Evolutionary conservation across 2,113 vertebrate species (phyloP).

Genomic region (Sialia sialis): DNA sequence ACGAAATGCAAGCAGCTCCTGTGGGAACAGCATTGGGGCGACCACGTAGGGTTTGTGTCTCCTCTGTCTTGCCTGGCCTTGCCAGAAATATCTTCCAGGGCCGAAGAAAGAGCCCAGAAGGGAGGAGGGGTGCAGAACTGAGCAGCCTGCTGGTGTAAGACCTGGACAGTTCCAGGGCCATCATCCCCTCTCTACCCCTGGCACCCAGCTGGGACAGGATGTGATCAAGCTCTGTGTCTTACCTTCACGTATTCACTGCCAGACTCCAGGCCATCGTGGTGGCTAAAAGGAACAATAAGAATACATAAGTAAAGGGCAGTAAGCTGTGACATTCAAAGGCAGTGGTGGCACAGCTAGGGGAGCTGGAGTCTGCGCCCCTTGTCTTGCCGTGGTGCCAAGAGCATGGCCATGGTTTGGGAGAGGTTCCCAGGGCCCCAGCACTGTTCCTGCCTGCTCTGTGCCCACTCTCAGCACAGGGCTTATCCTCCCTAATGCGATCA

Average conservation of each 20-base stretch:
- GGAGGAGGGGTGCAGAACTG: neutral
- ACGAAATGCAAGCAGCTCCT: neutral
- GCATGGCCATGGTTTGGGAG: neutral
- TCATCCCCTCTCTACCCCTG: neutral
- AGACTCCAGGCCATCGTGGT: slow-evolving; percentile 54
- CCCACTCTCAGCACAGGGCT: neutral
- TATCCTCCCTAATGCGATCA: slow-evolving; percentile 43
- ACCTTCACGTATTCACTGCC: slow-evolving; percentile 79
- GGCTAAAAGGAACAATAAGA: slow-evolving; percentile 50
- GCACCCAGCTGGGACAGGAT: neutral
- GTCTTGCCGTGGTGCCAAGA: neutral
- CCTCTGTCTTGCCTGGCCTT: neutral
- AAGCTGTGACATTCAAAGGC: neutral
- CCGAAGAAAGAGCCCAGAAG: neutral
- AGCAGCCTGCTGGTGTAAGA: neutral
- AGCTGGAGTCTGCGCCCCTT: neutral
- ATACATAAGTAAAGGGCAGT: neutral
- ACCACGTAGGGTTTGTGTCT: rapidly evolving
- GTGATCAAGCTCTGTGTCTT: neutral
- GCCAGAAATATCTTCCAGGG: neutral
- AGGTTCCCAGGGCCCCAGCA: neutral
- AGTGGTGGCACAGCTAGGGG: neutral
- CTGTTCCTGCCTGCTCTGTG: neutral
- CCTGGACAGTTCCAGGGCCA: rapidly evolving
- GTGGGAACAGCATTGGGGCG: neutral